A percentile compares a stretch with the other conserved stretches of the same genome.
Evolutionary conservation across 2,113 vertebrate species (phyloP).

Genomic region (Vidua macroura): DNA sequence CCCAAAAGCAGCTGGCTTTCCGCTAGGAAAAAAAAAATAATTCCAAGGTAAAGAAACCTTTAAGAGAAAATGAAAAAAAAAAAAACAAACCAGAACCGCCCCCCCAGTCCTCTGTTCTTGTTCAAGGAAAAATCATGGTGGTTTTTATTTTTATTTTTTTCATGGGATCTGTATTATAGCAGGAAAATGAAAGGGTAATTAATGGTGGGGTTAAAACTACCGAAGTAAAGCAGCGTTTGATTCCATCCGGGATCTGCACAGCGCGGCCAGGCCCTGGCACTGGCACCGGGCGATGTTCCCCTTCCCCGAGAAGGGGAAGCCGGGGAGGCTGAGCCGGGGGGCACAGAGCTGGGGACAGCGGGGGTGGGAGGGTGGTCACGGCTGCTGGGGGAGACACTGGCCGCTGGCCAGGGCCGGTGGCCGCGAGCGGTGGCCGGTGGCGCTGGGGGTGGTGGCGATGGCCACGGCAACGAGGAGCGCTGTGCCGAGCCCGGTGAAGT

Average conservation of each 20-base stretch:
- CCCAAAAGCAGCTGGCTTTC: neutral
- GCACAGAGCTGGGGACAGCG: neutral
- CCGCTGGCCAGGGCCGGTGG: neutral
- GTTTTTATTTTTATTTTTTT: neutral
- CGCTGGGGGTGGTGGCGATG: neutral
- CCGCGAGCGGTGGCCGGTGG: rapidly evolving
- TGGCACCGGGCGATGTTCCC: neutral
- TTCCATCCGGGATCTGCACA: rapidly evolving
- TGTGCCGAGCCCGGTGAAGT: neutral
- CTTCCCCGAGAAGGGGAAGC: neutral
- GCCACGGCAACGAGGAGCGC: rapidly evolving
- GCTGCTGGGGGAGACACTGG: neutral
- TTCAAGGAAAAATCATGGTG: neutral
- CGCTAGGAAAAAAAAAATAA: neutral
- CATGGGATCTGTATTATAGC: neutral
- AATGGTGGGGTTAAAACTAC: neutral
- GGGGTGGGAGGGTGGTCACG: neutral
- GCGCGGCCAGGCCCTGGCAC: rapidly evolving
- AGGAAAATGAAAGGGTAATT: neutral
- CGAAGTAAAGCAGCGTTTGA: neutral
- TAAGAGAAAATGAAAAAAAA: neutral
- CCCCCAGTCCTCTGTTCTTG: rapidly evolving
- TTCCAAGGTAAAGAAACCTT: neutral
- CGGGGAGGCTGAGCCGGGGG: neutral
- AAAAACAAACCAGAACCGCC: neutral